These are phyloP conservation scores for Sebastes aleutianus DNA, from an alignment of 2,797 vertebrate genomes.

Conservation along the genomic window DNA sequence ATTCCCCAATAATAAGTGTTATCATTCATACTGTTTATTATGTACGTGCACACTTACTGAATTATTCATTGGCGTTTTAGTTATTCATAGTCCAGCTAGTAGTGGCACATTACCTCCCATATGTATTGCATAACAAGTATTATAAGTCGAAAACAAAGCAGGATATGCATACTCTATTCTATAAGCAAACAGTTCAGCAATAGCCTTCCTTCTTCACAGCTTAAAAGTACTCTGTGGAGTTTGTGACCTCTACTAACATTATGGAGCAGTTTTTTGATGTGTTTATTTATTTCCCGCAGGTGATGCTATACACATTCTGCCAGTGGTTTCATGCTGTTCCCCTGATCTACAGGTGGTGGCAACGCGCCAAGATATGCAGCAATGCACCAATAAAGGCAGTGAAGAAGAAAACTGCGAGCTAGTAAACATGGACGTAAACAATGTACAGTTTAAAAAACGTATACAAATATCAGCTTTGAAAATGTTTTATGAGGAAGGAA, in stretches of 20 bases:
- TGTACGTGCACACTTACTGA: background rate
- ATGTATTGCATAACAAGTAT: background rate
- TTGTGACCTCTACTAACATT: background rate
- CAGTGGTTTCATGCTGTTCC: background rate
- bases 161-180: background rate
- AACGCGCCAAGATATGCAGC: background rate
- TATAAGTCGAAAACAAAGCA: background rate
- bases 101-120: background rate
- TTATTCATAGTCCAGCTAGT: background rate
- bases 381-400: background rate
- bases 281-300: background rate
- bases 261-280: background rate
- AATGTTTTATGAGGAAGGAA: background rate
- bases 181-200: background rate
- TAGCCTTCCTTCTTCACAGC: background rate
- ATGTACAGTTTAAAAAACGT: background rate
- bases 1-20: background rate
- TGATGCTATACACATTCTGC: background rate
- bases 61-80: slow-evolving; percentile 3
- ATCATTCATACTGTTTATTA: background rate
- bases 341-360: background rate
- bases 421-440: background rate
- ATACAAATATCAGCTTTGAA: background rate
- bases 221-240: background rate
- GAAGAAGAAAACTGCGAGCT: background rate